These are phyloP conservation scores for Pilophorus perplexus DNA, from an alignment of 2,888 invertebrate genomes.

Conservation along the genomic window DNA sequence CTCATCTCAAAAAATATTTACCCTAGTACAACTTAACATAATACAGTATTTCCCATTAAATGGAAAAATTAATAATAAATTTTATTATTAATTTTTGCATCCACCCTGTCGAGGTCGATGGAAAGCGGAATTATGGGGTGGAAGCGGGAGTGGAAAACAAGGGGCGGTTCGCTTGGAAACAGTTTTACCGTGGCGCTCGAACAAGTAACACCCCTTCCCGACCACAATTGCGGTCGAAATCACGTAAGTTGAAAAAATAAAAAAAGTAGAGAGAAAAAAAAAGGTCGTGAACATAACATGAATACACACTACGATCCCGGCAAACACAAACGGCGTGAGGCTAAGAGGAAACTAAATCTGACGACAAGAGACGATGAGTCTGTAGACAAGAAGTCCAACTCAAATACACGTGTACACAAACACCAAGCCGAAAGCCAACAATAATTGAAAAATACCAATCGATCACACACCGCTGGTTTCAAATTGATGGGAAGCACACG, in stretches of 20 bases:
- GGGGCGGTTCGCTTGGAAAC: conserved; percentile 26
- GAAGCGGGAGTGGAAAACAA: too few relatives aligned
- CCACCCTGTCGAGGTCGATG: too few relatives aligned
- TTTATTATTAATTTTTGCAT: too few relatives aligned
- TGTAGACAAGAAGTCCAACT: not conserved
- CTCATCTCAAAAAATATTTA: too few relatives aligned
- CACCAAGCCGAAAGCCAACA: not conserved
- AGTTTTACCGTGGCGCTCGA: conserved; percentile 30
- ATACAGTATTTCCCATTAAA: too few relatives aligned
- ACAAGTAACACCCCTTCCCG: conserved; percentile 18
- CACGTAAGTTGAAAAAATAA: conserved; percentile 29
- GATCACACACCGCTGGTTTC: too few relatives aligned
- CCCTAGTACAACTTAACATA: too few relatives aligned
- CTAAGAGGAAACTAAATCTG: not conserved
- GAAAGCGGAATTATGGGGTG: too few relatives aligned
- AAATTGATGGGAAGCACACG: too few relatives aligned
- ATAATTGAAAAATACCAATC: too few relatives aligned
- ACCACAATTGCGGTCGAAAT: conserved; percentile 33
- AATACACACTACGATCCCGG: not conserved
- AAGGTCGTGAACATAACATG: not conserved
- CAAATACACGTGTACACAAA: not conserved
- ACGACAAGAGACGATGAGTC: not conserved
- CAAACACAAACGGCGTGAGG: not conserved
- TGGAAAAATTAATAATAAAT: too few relatives aligned
- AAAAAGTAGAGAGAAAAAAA: not conserved